Evolutionary conservation across 2,113 vertebrate genomes (phyloP).

Genomic region (Antigone vipio): DNA sequence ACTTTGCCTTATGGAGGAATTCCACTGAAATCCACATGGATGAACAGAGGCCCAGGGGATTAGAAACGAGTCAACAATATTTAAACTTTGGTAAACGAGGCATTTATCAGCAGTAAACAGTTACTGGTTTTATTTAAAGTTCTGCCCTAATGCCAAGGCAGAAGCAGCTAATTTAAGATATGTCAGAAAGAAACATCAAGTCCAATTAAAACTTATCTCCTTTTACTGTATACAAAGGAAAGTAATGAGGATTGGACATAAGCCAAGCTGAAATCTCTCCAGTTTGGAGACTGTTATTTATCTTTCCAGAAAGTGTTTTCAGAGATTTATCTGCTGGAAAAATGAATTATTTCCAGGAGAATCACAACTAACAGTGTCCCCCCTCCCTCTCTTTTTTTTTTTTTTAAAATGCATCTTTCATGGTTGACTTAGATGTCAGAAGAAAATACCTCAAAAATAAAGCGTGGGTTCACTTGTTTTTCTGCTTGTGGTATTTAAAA

Average conservation of each 20-base stretch:
- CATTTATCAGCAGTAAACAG: constrained; percentile 47
- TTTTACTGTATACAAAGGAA: not conserved
- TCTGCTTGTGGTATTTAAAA: not conserved
- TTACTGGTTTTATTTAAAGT: constrained; percentile 24
- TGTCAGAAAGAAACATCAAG: not conserved
- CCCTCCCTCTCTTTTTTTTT: fast-evolving
- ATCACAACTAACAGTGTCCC: not conserved
- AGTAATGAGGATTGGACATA: constrained; percentile 6
- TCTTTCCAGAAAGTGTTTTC: constrained; percentile 33
- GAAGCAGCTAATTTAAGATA: constrained; percentile 38
- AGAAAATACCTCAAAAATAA: not conserved
- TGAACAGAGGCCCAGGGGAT: not conserved
- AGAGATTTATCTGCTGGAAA: constrained; percentile 45
- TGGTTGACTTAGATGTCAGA: not conserved
- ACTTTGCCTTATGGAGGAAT: constrained; percentile 13
- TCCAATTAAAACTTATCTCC: constrained; percentile 46
- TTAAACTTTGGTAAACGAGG: constrained; percentile 36
- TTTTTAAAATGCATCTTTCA: not conserved
- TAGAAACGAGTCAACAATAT: constrained; percentile 46
- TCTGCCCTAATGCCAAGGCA: not conserved
- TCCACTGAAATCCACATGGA: constrained; percentile 30
- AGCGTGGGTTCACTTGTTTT: not conserved
- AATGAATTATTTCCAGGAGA: constrained; percentile 44
- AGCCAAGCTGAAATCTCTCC: not conserved
- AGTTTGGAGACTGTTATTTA: not conserved